These are phyloP conservation scores for Bicyclus anynana DNA, from an alignment of 1,140 invertebrate species.

Conservation along the genomic window DNA sequence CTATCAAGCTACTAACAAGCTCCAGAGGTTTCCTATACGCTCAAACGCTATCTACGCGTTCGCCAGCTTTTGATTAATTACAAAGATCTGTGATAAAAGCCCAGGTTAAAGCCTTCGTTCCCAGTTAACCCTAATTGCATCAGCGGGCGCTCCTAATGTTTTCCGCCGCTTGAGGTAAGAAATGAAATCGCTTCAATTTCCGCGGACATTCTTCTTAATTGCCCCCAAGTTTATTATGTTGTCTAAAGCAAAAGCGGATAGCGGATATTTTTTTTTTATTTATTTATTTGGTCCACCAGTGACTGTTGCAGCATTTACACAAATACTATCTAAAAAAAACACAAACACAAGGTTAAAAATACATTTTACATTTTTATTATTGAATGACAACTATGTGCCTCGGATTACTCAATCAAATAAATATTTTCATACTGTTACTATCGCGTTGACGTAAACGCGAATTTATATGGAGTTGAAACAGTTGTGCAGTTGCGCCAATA, in stretches of 20 bases:
- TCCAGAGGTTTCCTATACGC: neutral
- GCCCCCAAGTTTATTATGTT: constrained; percentile 22
- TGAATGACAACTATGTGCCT: too few species aligned
- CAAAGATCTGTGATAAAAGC: constrained; percentile 9
- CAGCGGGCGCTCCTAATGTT: constrained; percentile 20
- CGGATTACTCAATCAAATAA: too few species aligned
- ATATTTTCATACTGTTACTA: too few species aligned
- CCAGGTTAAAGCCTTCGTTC: constrained; percentile 2
- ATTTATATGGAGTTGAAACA: too few species aligned
- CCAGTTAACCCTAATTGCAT: constrained; percentile 24
- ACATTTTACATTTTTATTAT: too few species aligned
- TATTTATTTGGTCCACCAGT: too few species aligned
- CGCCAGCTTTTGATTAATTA: constrained; percentile 6
- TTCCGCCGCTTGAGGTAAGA: constrained; percentile 24
- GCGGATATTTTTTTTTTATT: neutral
- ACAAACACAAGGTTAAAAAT: too few species aligned
- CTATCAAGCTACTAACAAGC: neutral
- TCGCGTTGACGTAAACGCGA: too few species aligned
- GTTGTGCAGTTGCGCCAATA: too few species aligned
- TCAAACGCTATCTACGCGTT: neutral
- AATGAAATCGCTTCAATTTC: constrained; percentile 34
- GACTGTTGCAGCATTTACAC: too few species aligned
- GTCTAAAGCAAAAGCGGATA: neutral
- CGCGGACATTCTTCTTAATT: constrained; percentile 33
- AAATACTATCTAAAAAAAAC: too few species aligned